Base-by-base conservation (phyloP, 2,888 invertebrate species). In the Hydropsyche betteni region DNA sequence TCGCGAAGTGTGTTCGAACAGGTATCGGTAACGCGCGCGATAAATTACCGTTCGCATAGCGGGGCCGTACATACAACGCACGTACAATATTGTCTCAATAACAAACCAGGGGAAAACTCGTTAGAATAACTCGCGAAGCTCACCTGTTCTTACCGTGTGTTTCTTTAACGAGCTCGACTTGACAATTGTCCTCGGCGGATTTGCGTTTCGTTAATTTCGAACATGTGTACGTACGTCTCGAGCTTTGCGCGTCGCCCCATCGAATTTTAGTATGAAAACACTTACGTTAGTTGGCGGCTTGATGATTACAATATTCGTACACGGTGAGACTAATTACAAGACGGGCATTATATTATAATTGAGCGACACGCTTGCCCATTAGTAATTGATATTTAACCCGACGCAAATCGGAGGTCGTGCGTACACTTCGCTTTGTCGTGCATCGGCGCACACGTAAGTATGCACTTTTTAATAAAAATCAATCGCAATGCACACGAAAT, bases 381-480 rank as follows among this genome's bases (percentile, higher is more conserved):
- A 44, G 53, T 75, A 75, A 75, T 75, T 75, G 64, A 72, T 75
- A 68, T 73, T 75, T 73, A 75, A 75, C 33, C 68, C 72, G 75
- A 68, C 34, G 33, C 75, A 68, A 75, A 75, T 75, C 70, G 75
- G 36, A 33, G 34, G 52, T 71, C 75, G 75, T 75, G 75, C 75
- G 75, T 75, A 64, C 71, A 44, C 58, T 58, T 58, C 24, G 58
- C 58, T 58, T 58, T 58, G 58, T 58, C 58, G 58, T 58, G 58
- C 24, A 16, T 58, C 10, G 44, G 7, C 44, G 16, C 58, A 24
- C 58, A 58, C 4, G 10, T 44, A 44, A 44, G 44, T 8, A 44
- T 44, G 44, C 44, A 44, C 44, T 44, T 44, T 44, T 44, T 44
- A 6, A 6, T 24, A 24, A 2, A 44, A 44, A 44, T 44, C 44